Evolutionary conservation across 2,888 invertebrate species (phyloP).

Genomic region (Steinernema hermaphroditum): DNA sequence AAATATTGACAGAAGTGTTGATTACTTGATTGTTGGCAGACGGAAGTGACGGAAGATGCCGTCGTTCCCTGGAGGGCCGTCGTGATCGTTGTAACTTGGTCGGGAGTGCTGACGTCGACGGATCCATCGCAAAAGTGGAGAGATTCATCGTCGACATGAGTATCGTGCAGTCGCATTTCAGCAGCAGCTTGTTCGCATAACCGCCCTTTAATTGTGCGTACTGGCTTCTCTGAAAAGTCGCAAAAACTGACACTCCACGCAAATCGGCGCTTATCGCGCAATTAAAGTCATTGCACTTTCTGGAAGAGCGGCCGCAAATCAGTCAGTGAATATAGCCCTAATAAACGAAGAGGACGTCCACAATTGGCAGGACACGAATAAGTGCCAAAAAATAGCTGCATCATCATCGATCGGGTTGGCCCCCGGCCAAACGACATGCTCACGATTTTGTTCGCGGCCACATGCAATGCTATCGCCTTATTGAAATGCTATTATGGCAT

Average conservation of each 20-base stretch:
- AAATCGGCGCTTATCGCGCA: background rate
- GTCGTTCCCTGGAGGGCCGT: slow-evolving; percentile 9
- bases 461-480: background rate
- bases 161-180: slow-evolving; percentile 24
- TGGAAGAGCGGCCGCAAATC: slow-evolving; percentile 9
- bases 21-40: background rate
- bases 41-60: background rate
- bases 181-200: slow-evolving; percentile 24
- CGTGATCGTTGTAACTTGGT: slow-evolving; percentile 9
- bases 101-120: slow-evolving; percentile 18
- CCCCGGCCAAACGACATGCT: background rate
- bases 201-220: slow-evolving; percentile 13
- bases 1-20: background rate
- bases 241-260: background rate
- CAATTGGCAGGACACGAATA: slow-evolving; percentile 3
- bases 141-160: slow-evolving; percentile 29
- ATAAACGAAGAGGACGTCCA: slow-evolving; percentile 17
- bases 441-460: background rate
- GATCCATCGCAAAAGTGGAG: slow-evolving; percentile 15
- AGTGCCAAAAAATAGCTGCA: slow-evolving; percentile 28
- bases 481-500: background rate
- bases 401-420: slow-evolving; percentile 26
- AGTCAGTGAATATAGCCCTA: slow-evolving; percentile 15
- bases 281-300: slow-evolving; percentile 17
- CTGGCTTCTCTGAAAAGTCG: slow-evolving; percentile 1